Evolutionary conservation across 30 jellyfish, hydroid and myxozoan species (phyloP).

Genomic region (Nemopilema nomurai): DNA sequence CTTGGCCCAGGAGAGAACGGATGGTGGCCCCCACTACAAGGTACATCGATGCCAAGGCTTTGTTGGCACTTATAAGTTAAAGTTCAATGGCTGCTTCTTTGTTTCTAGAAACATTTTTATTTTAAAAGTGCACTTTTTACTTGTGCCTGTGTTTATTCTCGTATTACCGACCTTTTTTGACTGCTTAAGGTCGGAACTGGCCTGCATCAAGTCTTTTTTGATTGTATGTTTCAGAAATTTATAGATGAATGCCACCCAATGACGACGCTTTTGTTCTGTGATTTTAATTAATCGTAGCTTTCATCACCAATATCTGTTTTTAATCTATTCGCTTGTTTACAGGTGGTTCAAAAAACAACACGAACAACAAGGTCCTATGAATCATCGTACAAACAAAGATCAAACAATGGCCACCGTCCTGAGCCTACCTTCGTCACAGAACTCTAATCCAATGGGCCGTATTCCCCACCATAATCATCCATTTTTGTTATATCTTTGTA

Average conservation of each 20-base stretch:
- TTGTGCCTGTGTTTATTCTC: too few relatives aligned
- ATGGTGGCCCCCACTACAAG: constrained; percentile 17
- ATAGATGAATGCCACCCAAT: not conserved
- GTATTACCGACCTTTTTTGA: too few relatives aligned
- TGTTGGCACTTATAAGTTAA: too few relatives aligned
- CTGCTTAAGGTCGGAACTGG: too few relatives aligned
- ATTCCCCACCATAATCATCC: not conserved
- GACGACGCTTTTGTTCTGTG: not conserved
- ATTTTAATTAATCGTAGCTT: not conserved
- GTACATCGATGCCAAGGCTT: too few relatives aligned
- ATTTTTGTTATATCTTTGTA: not conserved
- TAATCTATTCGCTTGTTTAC: too few relatives aligned
- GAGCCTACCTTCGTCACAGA: constrained; percentile 67
- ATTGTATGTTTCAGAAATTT: not conserved
- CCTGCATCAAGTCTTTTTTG: too few relatives aligned
- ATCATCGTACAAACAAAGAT: constrained; percentile 6
- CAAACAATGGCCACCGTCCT: constrained; percentile 12
- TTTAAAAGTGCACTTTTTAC: too few relatives aligned
- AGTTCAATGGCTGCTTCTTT: too few relatives aligned
- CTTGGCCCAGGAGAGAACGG: constrained; percentile 8
- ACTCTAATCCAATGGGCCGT: not conserved
- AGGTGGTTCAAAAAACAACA: constrained; percentile 39
- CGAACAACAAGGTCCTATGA: constrained; percentile 36
- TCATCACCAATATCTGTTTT: too few relatives aligned
- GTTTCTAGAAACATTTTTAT: too few relatives aligned